phyloP scores from a whole-genome alignment of 2,888 invertebrate species.

The Hirtodrosophila confusa region DNA sequence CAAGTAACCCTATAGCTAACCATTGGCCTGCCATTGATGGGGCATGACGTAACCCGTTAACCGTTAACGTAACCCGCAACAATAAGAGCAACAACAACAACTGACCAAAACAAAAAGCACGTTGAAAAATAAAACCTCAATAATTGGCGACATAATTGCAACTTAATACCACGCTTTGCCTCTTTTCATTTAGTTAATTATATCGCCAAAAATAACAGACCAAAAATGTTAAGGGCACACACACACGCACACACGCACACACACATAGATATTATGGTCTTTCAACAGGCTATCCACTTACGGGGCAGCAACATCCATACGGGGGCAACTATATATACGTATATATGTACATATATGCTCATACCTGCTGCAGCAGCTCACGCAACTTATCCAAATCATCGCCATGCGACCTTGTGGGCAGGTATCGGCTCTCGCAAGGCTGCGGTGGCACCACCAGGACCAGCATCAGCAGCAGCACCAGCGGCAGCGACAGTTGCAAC shows the following conservation, averaged over 20 bases:
- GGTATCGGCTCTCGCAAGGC: slow-evolving; percentile 84
- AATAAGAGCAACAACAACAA: slow-evolving; percentile 30
- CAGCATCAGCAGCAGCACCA: slow-evolving; percentile 71
- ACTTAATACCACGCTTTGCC: slow-evolving; percentile 78
- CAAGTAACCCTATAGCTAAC: slow-evolving; percentile 67
- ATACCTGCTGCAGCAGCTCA: slow-evolving; percentile 86
- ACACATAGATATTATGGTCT: slow-evolving; percentile 43
- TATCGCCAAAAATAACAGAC: slow-evolving; percentile 65
- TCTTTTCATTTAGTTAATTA: slow-evolving; percentile 78
- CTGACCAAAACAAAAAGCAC: slow-evolving; percentile 67
- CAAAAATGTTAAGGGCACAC: slow-evolving; percentile 42
- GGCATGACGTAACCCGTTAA: slow-evolving; percentile 51
- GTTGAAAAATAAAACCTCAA: slow-evolving; percentile 76
- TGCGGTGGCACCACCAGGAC: slow-evolving; percentile 74
- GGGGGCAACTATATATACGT: too few relatives aligned
- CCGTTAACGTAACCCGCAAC: slow-evolving; percentile 38
- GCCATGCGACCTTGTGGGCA: slow-evolving; percentile 85
- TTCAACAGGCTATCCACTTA: slow-evolving; percentile 59
- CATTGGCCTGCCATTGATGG: slow-evolving; percentile 50
- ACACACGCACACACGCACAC: slow-evolving; percentile 21
- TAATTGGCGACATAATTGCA: slow-evolving; percentile 79
- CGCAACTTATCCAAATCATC: slow-evolving; percentile 86
- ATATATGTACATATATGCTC: slow-evolving; percentile 49
- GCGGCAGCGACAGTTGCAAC: slow-evolving; percentile 42
- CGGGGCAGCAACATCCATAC: neutral